Evolutionary conservation across 2,888 invertebrate genomes (phyloP).

Genomic region (Trissoscelio sp.): DNA sequence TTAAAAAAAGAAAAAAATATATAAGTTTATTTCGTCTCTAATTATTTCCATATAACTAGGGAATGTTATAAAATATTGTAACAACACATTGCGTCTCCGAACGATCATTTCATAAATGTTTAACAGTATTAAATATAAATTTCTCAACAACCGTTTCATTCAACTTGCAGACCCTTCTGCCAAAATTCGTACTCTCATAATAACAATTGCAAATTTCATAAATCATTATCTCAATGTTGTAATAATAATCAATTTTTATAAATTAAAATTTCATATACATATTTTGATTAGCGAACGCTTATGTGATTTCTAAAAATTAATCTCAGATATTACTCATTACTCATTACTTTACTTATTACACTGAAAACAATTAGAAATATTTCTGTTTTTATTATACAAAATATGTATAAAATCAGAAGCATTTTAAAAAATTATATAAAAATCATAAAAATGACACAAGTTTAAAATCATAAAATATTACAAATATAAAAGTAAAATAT

Average conservation of each 20-base stretch:
- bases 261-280: conserved; percentile 40
- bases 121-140: conserved; percentile 41
- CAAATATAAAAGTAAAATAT: neutral
- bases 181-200: conserved; percentile 10
- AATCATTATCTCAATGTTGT: conserved; percentile 30
- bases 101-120: conserved; percentile 3
- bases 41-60: too few species aligned
- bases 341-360: too few species aligned
- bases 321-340: too few species aligned
- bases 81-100: too few species aligned
- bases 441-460: neutral
- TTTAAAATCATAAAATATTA: neutral
- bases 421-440: neutral
- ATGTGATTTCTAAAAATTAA: neutral
- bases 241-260: conserved; percentile 42
- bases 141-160: conserved; percentile 40
- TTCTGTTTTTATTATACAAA: too few species aligned
- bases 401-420: too few species aligned
- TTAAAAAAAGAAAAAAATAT: too few species aligned
- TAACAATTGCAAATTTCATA: conserved; percentile 34
- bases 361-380: too few species aligned
- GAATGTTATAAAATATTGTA: too few species aligned
- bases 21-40: too few species aligned
- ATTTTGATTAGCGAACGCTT: conserved; percentile 29
- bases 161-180: conserved; percentile 10